Evolutionary conservation across 2,888 invertebrate genomes (phyloP), one percentile per base, ranked within the genome.

Genomic region (Germaria angustata): DNA sequence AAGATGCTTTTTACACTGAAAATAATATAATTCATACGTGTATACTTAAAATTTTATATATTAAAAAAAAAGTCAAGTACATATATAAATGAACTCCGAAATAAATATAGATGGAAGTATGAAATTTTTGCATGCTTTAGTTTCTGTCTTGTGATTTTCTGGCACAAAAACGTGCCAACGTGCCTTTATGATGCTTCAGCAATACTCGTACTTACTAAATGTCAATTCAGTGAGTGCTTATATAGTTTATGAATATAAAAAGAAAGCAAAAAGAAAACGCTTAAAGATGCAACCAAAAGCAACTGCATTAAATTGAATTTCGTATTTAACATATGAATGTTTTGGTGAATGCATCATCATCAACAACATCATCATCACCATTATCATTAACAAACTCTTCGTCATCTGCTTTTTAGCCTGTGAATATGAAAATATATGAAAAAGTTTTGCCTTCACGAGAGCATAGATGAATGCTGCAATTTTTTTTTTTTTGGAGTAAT

Each of bases 111-210:
- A 24, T 22, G 57, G 17, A 28, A 36, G 39, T 61, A 57, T 36
- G 65, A 80, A 65, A 81, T 78, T 78, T 81, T 81, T 81, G 81
- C 81, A 81, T 81, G 81, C 81, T 81, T 81, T 75, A 81, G 73
- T 81, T 81, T 81, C 72, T 78, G 78, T 63, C 73, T 81, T 71
- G 20, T 66, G 68, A 57, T 65, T 81, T 81, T 81, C 78, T 81
- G 81, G 81, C 81, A 81, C 81, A 81, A 83, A 83, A 83, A 83
- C 82, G 82, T 83, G 82, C 82, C 79, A 83, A 76, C 82, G 82
- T 79, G 82, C 82, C 71, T 55, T 69, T 83, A 71, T 75, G 76
- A 79, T 76, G 79, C 79, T 79, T 79, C 75, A 75, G 53, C 69
- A 78, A 39, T 53, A 34, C 69, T 73, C 17, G 75, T 80, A 72